phyloP scores from a whole-genome alignment of 2,113 vertebrate species.

The Leuciscus idus region DNA sequence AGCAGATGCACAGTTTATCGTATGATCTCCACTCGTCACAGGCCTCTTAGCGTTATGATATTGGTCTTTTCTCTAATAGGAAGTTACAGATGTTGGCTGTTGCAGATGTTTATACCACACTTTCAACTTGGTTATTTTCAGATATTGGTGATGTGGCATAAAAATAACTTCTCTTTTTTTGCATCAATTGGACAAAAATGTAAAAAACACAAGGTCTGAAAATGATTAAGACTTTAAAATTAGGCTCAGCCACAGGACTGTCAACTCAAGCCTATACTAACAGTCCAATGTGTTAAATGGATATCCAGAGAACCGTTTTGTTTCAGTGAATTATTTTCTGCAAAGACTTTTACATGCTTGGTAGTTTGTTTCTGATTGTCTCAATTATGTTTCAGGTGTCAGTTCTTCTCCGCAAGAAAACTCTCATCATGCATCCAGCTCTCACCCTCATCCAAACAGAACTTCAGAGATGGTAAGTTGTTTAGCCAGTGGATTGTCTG shows the following conservation, averaged over 20 bases:
- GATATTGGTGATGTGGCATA: background rate
- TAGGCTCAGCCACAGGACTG: background rate
- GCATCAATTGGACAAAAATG: background rate
- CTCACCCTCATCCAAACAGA: constrained; percentile 91
- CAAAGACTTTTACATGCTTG: background rate
- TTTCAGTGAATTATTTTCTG: background rate
- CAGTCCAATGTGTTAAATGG: constrained; percentile 17
- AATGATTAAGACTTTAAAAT: no score
- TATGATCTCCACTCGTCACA: background rate
- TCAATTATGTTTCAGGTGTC: constrained; percentile 82
- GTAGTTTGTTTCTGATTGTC: background rate
- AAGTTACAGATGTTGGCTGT: no score
- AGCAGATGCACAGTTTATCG: background rate
- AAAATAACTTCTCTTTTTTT: background rate
- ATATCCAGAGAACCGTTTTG: background rate
- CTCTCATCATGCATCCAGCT: constrained; percentile 93
- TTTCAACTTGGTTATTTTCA: background rate
- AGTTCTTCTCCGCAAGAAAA: constrained; percentile 97
- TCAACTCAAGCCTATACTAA: background rate
- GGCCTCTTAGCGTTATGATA: background rate
- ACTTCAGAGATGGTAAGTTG: constrained; percentile 91
- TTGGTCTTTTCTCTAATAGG: background rate
- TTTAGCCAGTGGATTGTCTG: background rate
- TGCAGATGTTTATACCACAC: background rate
- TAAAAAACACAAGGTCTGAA: background rate